Evolutionary conservation across 2,113 vertebrate genomes (phyloP).

Genomic region (Tretioscincus oriximinensis): DNA sequence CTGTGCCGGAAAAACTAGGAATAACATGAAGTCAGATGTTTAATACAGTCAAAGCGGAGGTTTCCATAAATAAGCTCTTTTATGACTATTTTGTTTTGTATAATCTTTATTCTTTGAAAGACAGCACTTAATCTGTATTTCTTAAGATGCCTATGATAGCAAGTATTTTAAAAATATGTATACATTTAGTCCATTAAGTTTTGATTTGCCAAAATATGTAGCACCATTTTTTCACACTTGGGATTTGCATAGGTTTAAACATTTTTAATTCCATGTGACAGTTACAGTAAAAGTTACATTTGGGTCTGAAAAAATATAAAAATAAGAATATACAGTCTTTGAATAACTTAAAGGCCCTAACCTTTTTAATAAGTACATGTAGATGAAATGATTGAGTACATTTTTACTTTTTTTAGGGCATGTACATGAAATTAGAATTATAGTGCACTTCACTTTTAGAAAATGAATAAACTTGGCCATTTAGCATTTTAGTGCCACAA

Average conservation of each 20-base stretch:
- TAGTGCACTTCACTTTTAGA: not conserved
- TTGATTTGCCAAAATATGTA: slow-evolving; percentile 3
- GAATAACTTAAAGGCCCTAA: slow-evolving; percentile 4
- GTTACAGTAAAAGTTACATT: slow-evolving; percentile 28
- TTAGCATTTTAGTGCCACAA: not conserved
- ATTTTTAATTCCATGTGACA: slow-evolving; percentile 38
- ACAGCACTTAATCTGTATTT: not conserved
- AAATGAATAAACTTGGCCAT: not conserved
- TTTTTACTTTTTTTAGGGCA: not conserved
- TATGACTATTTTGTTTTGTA: not conserved
- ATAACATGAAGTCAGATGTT: slow-evolving; percentile 5
- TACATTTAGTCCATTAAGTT: not conserved
- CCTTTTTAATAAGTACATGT: not conserved
- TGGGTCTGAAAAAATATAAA: not conserved
- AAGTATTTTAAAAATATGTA: slow-evolving; percentile 3
- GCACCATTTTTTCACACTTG: slow-evolving; percentile 43
- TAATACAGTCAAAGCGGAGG: not conserved
- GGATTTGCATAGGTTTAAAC: slow-evolving; percentile 48
- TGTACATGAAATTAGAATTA: not conserved
- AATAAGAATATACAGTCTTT: not conserved
- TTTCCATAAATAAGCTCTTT: slow-evolving; percentile 20
- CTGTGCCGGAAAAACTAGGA: slow-evolving; percentile 8
- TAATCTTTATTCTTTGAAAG: slow-evolving; percentile 27
- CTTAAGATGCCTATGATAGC: slow-evolving; percentile 8
- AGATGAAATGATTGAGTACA: not conserved